Evolutionary conservation across 2,113 vertebrate species (phyloP), one percentile per base, ranked within the genome.

Genomic region (Atlantisia rogersi): DNA sequence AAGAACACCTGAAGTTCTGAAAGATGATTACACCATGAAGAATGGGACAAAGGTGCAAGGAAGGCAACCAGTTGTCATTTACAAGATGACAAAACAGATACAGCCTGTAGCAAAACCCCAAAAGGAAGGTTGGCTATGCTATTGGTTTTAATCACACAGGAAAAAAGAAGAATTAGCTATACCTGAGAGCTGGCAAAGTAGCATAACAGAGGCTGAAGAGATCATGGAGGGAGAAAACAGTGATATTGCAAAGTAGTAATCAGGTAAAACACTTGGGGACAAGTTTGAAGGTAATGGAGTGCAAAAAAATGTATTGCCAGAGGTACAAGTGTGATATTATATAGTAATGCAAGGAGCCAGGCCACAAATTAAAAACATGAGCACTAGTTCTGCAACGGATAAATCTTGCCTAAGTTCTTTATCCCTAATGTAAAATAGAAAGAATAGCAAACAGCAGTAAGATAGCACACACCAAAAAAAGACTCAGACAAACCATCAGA

Each of bases 41-140:
- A 64, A 65, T 5, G 19, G 3, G 55, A 28, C 18, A 25, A 69
- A 81, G n/a, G 7, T 31, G 20, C 6, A 70, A 58, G 26, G 19
- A 65, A 48, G 19, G 42, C 14, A 77, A 60, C 20, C 63, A 37
- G 15, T 21, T 39, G 79, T 63, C 52, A 56, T 21, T 67, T 73
- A 16, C 25, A 67, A 46, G 20, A 7, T 4, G 31, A 28, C 12
- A 9, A 7, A 53, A 44, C 2, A 46, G 42, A 42, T 65, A 64
- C 7, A 59, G 16, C 39, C 42, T 2, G 1, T 15, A 56, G 37
- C 13, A 77, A 50, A 52, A 40, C 0, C 19, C 29, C 35, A 5
- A 28, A 42, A 70, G 25, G 31, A 48, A 60, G 15, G 21, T 6
- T 59, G 15, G 16, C 24, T 70, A 42, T 44, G 35, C 44, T 56